Conservation (phyloP, 37 sponge, comb jelly and placozoan genomes). For the Theonella swinhoei region DNA sequence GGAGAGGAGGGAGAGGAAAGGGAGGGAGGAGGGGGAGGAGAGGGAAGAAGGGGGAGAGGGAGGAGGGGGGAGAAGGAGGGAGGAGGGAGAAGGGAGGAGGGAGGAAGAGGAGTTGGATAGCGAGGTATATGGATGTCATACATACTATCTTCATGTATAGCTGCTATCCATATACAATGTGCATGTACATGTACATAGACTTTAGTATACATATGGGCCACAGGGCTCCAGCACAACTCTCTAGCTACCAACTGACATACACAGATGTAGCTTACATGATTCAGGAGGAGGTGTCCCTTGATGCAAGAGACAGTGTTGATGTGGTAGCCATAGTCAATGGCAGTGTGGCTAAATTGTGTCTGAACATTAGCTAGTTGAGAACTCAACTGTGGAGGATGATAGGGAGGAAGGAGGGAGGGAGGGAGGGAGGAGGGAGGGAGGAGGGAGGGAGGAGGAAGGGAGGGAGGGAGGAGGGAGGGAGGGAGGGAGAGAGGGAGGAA, state of each 20-base stretch:
- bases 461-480: too few species aligned
- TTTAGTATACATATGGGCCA: background rate
- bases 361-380: constrained; percentile 3
- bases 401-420: background rate
- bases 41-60: background rate
- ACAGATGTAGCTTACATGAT: constrained; percentile 26
- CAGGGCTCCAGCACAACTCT: background rate
- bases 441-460: background rate
- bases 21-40: background rate
- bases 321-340: constrained; percentile 71
- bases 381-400: constrained; percentile 18
- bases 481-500: background rate
- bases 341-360: constrained; percentile 58
- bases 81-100: background rate
- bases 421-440: background rate
- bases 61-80: background rate
- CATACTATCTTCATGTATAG: too few species aligned
- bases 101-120: background rate
- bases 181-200: background rate
- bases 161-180: too few species aligned
- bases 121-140: too few species aligned
- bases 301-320: constrained; percentile 39
- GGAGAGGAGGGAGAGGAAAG: background rate
- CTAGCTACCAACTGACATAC: background rate
- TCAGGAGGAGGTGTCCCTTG: constrained; percentile 53